Percentiles rank a stretch among this genome's conserved stretches.
phyloP scores from a whole-genome alignment of 1,140 invertebrate genomes.

The roundworm (Caenorhabditis elegans) region WBcel235 BX284606.5:10520501-10521000 shows the following conservation, averaged over 20 bases:
- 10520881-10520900: not conserved
- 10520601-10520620: conserved; percentile 13
- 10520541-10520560: not conserved
- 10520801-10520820: too few relatives aligned
- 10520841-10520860: not conserved
- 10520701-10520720: conserved; percentile 17
- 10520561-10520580: not conserved
- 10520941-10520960: conserved; percentile 14
- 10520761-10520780: not conserved
- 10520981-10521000: conserved; percentile 26
- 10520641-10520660: not conserved
- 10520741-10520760: conserved; percentile 23
- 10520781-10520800: not conserved
- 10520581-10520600: conserved; percentile 23
- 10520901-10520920: too few relatives aligned
- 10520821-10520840: too few relatives aligned
- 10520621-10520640: not conserved
- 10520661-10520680: not conserved
- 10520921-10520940: not conserved
- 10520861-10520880: not conserved
- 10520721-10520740: not conserved
- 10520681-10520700: conserved; percentile 3
- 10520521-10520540: conserved; percentile 25
- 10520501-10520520: not conserved
- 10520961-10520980: conserved; percentile 29